Percentiles rank a stretch among this genome's conserved stretches.
These are phyloP conservation scores for Porites rus DNA, from an alignment of 92 coral and sea anemone species.

Conservation along the genomic window DNA sequence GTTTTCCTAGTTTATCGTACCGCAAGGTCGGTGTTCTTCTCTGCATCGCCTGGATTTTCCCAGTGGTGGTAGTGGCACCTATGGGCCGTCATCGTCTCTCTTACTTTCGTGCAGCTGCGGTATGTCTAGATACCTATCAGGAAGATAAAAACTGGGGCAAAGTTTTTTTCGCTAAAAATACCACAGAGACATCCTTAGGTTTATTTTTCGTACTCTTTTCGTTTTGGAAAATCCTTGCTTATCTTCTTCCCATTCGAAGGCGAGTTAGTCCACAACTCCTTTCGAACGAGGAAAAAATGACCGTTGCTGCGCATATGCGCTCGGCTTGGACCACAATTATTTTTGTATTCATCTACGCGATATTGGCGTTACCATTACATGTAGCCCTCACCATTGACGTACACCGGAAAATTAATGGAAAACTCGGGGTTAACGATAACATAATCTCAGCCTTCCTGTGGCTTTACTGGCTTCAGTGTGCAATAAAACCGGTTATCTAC, in stretches of 20 bases:
- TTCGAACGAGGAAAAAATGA: slow-evolving; percentile 36
- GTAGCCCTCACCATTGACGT: neutral
- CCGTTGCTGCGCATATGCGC: slow-evolving; percentile 20
- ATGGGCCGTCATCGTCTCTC: neutral
- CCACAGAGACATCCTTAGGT: neutral
- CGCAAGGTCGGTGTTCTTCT: neutral
- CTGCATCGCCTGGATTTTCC: slow-evolving; percentile 13
- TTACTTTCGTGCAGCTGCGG: neutral
- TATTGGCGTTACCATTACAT: slow-evolving; percentile 1
- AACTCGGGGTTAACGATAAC: neutral
- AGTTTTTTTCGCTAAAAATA: neutral
- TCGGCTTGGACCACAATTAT: slow-evolving; percentile 22
- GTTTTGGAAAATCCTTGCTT: slow-evolving; percentile 31
- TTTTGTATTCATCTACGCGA: slow-evolving; percentile 6
- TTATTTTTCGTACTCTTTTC: neutral
- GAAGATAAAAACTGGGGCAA: neutral
- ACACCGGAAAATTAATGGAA: neutral
- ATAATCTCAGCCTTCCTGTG: neutral
- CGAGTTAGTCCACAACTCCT: slow-evolving; percentile 27
- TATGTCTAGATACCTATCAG: neutral
- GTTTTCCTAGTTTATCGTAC: slow-evolving; percentile 32
- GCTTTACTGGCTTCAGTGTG: slow-evolving; percentile 35
- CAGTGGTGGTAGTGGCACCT: neutral
- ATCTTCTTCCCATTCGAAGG: slow-evolving; percentile 1
- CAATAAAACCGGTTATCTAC: slow-evolving; percentile 24